These are phyloP conservation scores for Cryptosula pallasiana DNA, from an alignment of 2,888 invertebrate species.

Conservation along the genomic window DNA sequence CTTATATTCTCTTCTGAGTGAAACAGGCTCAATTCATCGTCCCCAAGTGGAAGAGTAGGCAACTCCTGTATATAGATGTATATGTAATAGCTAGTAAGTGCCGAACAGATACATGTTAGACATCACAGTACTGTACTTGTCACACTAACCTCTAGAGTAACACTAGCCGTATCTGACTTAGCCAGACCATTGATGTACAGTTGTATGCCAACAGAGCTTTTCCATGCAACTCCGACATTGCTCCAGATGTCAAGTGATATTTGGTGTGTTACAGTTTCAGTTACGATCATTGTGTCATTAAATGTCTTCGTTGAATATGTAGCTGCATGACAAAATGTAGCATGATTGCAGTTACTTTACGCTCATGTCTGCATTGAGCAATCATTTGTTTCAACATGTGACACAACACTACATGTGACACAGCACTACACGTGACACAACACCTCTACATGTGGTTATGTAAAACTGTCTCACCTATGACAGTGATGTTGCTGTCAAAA, in stretches of 20 bases:
- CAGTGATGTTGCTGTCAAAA: not conserved
- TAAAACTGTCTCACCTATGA: slow-evolving; percentile 11
- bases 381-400: too few species aligned
- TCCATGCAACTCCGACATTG: not conserved
- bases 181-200: slow-evolving; percentile 2
- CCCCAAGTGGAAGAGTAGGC: not conserved
- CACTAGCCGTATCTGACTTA: not conserved
- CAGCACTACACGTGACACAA: too few species aligned
- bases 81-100: too few species aligned
- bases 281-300: not conserved
- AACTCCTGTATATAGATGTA: too few species aligned
- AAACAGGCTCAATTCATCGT: not conserved
- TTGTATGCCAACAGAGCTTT: not conserved
- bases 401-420: too few species aligned
- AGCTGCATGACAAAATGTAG: too few species aligned
- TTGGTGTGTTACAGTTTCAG: not conserved
- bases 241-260: not conserved
- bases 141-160: not conserved
- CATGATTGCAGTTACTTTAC: too few species aligned
- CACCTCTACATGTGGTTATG: too few species aligned
- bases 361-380: too few species aligned
- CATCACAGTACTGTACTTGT: too few species aligned
- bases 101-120: too few species aligned
- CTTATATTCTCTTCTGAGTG: not conserved
- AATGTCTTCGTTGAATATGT: not conserved